Evolutionary conservation across 1,140 invertebrate species (phyloP), one percentile per base, ranked within the genome.

Genomic region (Philotrypesis tridentata): DNA sequence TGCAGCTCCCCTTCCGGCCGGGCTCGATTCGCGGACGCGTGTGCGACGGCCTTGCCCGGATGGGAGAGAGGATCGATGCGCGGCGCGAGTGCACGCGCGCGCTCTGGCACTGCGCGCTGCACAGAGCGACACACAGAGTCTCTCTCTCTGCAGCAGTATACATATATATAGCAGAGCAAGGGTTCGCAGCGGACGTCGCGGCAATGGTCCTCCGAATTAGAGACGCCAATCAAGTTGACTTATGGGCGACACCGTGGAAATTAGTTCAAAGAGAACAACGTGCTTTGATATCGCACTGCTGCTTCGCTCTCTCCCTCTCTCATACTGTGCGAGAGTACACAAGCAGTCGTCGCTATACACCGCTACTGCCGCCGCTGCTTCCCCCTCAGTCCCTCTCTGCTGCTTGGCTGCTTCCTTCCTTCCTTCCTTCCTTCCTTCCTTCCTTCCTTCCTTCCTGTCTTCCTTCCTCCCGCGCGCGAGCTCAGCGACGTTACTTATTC

Each of bases 221-320:
- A 79, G 83, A 84, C 79, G 83, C 79, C 79, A 84, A 84, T 84
- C 83, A 82, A 76, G 60, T 61, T 84, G 80, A 84, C 83, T 84
- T 84, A 84, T 82, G 76, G 65, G n/a, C 83, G 68, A 68, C 71
- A 74, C 67, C 70, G 83, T 73, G 75, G 61, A 82, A 84, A 84
- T 84, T 84, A 84, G 83, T 74, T 82, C 80, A 82, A 82, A 82
- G 83, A 73, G 68, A 84, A 37, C 79, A 74, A 17, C 75, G 37
- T 72, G 73, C 82, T 77, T 81, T 77, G 82, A 83, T 80, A 83
- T 68, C 61, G 31, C 65, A 63, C 73, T 75, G 55, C 29, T 33
- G 31, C 68, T 14, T 0, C 37, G 31, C 67, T 70, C 31, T n/a
- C n/a, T n/a, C n/a, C n/a, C n/a, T n/a, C n/a, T n/a, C n/a, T n/a